Base-by-base conservation (phyloP, 2,888 invertebrate genomes). In the Germaria angustata region DNA sequence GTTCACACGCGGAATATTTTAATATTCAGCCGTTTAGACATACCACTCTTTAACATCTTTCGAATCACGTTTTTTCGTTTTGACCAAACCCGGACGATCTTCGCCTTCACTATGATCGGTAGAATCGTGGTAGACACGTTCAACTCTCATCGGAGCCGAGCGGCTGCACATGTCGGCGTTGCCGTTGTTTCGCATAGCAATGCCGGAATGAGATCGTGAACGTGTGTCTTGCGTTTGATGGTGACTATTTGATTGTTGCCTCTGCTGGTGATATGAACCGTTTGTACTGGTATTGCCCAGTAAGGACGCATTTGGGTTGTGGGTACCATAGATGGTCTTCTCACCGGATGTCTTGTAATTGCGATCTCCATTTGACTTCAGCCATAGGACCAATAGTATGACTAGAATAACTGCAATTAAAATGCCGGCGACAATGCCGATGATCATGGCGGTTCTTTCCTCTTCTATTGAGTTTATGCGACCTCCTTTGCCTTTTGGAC, bases 31-130 rank as follows among this genome's bases (percentile, higher is more conserved):
- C 76, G 68, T 88, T 93, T 95, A 97, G 92, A 98, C 98, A 92
- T 98, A 98, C 98, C 98, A 98, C 93, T 98, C 98, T 93, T 98
- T 98, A 90, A 98, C 96, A 90, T 97, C 97, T 93, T 97, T 96
- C 84, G 95, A 94, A 90, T 95, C 94, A 84, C 94, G 93, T 89
- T 96, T 96, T 91, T 95, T 93, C 79, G 93, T 93, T 89, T 93
- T 92, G 61, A 92, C 92, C 73, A 91, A 86, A 65, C 92, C 91
- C 8, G 89, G 89, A 51, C 91, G 89, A 85, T 92, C 92, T 85
- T 92, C 92, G 84, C 87, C 89, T 49, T 88, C 90, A 84, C 90
- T 34, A 90, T 89, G 89, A 88, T 84, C 73, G 86, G 89, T 85
- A 87, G 89, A 68, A 17, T 84, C 86, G 87, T 87, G 79, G 71